Base-by-base conservation (phyloP, 2,797 vertebrate genomes). In the Ispidina picta region DNA sequence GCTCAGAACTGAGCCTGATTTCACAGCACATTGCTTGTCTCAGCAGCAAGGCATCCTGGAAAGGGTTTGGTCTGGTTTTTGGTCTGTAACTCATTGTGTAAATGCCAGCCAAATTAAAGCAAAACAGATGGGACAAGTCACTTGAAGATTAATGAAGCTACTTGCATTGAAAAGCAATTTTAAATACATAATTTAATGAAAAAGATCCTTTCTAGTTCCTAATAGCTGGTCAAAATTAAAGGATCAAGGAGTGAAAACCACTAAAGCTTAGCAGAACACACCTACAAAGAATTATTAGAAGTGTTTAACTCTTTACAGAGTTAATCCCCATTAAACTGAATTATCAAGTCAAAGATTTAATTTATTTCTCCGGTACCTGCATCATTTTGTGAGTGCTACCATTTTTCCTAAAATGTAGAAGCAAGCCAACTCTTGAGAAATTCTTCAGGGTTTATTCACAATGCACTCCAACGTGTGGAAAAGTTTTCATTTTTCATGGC, bases 81-180 rank as follows among this genome's bases (percentile, higher is more conserved):
- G 72, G 48, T 96, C 58, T 92, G 64, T 80, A 90, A 71, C 70
- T 95, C 91, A 88, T 75, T 91, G 91, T 95, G 85, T 73, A 94
- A 89, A 96, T 95, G 95, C 89, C 90, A 97, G 94, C 93, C 96
- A 97, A 96, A 94, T 92, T 88, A 85, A 96, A 96, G 81, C 72
- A 88, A 86, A 95, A 76, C 94, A 97, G 93, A 97, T 95, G 96
- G 96, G 69, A 85, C 94, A 94, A 96, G 66, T 86, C 43, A 95
- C 76, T 90, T 77, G 88, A 91, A 96, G 93, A 95, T 84, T 95
- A 94, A 94, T 94, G 87, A 97, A 96, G 86, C 54, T 87, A 55
- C 46, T 95, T 95, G 64, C 10, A 4, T 92, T 90, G 82, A 88
- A 88, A 96, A 94, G 41, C 90, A 85, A 80, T 41, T 88, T 77